Evolutionary conservation across 2,888 invertebrate species (phyloP).

Genomic region (Cerceris rybyensis): DNA sequence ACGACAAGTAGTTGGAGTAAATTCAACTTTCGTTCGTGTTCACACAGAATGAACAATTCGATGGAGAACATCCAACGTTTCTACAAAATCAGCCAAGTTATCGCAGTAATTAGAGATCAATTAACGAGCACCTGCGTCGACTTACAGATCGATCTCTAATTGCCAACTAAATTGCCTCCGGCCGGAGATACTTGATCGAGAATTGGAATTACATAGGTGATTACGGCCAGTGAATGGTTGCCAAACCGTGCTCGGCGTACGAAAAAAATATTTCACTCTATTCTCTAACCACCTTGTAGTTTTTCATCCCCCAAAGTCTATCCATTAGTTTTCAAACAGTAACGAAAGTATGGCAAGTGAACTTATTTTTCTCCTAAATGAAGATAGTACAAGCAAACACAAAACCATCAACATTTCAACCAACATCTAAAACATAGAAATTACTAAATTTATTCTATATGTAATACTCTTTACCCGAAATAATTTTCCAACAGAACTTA

Average conservation of each 20-base stretch:
- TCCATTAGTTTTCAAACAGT: no score
- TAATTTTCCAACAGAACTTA: no score
- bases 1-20: constrained; percentile 9
- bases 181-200: constrained; percentile 54
- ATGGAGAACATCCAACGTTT: constrained; percentile 20
- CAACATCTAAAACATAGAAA: no score
- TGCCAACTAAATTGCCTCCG: constrained; percentile 49
- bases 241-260: neutral
- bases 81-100: constrained; percentile 58
- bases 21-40: constrained; percentile 42
- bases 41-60: constrained; percentile 17
- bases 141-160: constrained; percentile 65
- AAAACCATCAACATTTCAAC: no score
- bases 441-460: no score
- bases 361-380: no score
- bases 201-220: constrained; percentile 48
- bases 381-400: no score
- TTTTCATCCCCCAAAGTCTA: neutral
- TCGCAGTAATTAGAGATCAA: constrained; percentile 67
- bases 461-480: no score
- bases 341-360: no score
- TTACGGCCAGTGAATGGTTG: constrained; percentile 26
- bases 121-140: constrained; percentile 61
- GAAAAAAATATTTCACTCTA: neutral
- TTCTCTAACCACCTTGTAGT: neutral